A percentile compares a stretch with the other conserved stretches of the same genome.
Conservation (phyloP, 2,113 vertebrate genomes). For the Apteryx owenii region DNA sequence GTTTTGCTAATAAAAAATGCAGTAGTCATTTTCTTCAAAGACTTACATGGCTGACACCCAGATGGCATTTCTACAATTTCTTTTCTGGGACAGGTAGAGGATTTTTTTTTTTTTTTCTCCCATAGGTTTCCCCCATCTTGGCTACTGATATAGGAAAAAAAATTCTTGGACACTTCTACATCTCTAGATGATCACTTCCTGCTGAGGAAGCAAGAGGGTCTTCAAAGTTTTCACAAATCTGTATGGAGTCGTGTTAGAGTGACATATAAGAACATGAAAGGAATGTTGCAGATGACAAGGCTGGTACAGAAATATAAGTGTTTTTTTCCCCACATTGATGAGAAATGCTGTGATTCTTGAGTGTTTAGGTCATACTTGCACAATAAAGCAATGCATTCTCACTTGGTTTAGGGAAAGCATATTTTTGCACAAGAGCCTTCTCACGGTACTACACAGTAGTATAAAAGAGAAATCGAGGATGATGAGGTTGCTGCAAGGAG, state of each 20-base stretch:
- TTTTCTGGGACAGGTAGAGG: not conserved
- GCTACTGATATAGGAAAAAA: not conserved
- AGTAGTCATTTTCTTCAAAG: not conserved
- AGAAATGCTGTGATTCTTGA: not conserved
- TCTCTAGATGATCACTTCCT: not conserved
- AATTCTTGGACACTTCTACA: not conserved
- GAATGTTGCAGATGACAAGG: not conserved
- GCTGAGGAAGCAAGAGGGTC: not conserved
- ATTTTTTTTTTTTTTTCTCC: not conserved
- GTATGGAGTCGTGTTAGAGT: not conserved
- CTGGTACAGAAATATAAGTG: not conserved
- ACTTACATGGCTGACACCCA: not conserved
- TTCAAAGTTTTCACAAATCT: not conserved
- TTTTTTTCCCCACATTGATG: rapidly evolving
- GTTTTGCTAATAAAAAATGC: not conserved
- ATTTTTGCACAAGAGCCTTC: not conserved
- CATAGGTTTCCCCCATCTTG: not conserved
- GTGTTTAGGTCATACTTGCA: not conserved
- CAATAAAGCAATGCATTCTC: not conserved
- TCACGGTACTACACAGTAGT: not conserved
- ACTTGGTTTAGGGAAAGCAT: not conserved
- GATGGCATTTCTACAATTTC: not conserved
- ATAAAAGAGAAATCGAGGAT: not conserved
- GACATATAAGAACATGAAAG: not conserved
- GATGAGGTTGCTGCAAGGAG: not conserved